Conservation (phyloP, 64 coral and sea anemone species). For the Dendronephthya gigantea region DNA sequence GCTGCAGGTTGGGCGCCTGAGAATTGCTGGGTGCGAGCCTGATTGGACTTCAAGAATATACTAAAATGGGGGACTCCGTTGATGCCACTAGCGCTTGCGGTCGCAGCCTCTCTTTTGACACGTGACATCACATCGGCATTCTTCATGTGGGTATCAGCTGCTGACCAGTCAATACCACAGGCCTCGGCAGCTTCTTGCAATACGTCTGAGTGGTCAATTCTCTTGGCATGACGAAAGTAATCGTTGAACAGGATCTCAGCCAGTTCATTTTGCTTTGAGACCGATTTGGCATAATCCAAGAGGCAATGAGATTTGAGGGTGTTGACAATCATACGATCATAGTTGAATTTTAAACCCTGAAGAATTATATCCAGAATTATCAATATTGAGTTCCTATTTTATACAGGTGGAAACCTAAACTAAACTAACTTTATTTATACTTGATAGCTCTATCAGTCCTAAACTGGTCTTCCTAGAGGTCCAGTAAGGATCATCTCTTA, state of each 20-base stretch:
- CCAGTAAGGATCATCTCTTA: too few relatives aligned
- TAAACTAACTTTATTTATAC: too few relatives aligned
- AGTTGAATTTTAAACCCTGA: slow-evolving; percentile 25
- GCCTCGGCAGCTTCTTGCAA: slow-evolving; percentile 50
- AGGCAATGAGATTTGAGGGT: slow-evolving; percentile 88
- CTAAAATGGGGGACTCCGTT: slow-evolving; percentile 65
- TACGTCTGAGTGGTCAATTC: slow-evolving; percentile 49
- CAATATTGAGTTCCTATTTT: neutral
- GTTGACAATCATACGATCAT: slow-evolving; percentile 58
- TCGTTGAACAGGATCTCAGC: slow-evolving; percentile 56
- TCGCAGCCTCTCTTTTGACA: slow-evolving; percentile 49
- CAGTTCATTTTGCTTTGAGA: slow-evolving; percentile 56
- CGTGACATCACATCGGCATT: slow-evolving; percentile 34
- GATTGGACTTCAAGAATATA: slow-evolving; percentile 35
- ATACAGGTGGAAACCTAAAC: too few relatives aligned
- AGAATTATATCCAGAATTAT: neutral
- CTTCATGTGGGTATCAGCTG: slow-evolving; percentile 40
- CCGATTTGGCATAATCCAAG: slow-evolving; percentile 63
- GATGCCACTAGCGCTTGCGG: slow-evolving; percentile 38
- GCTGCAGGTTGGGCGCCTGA: slow-evolving; percentile 79
- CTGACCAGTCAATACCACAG: slow-evolving; percentile 41
- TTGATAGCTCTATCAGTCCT: too few relatives aligned
- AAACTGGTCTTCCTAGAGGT: too few relatives aligned
- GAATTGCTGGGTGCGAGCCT: slow-evolving; percentile 23
- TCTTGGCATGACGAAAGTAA: slow-evolving; percentile 61